phyloP scores from a whole-genome alignment of 2,888 invertebrate genomes.

The Drosophila atripex region DNA sequence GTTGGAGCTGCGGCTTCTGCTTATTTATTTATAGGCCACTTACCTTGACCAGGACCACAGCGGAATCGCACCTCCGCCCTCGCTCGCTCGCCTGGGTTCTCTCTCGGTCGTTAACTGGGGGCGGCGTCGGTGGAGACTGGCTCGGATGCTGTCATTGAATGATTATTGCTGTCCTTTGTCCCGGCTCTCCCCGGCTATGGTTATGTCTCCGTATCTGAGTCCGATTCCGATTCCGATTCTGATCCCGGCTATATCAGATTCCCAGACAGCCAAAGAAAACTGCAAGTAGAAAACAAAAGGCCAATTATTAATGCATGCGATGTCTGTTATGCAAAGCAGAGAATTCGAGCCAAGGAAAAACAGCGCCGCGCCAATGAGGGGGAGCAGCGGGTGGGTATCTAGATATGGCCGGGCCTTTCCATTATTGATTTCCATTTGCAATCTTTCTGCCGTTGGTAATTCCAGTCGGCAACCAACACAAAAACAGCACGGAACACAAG shows the following conservation, averaged over 20 bases:
- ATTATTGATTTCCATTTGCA: constrained; percentile 70
- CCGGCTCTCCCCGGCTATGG: constrained; percentile 1
- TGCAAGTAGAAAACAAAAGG: constrained; percentile 32
- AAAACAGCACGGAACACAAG: constrained; percentile 6
- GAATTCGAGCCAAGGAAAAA: constrained; percentile 33
- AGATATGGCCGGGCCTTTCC: constrained; percentile 52
- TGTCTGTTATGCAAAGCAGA: constrained; percentile 33
- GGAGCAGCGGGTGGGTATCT: background rate
- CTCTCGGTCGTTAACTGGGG: constrained; percentile 67
- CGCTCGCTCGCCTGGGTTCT: constrained; percentile 32
- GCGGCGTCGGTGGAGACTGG: constrained; percentile 24
- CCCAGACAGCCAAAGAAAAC: constrained; percentile 52
- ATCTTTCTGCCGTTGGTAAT: constrained; percentile 48
- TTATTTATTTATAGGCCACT: background rate
- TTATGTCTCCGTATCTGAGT: background rate
- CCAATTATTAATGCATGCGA: constrained; percentile 37
- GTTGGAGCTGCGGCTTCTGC: background rate
- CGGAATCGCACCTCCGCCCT: constrained; percentile 2
- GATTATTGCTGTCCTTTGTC: constrained; percentile 45
- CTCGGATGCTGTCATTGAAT: constrained; percentile 67
- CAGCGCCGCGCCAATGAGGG: constrained; percentile 3
- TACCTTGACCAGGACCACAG: constrained; percentile 40
- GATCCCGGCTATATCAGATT: constrained; percentile 55
- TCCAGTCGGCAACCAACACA: constrained; percentile 27
- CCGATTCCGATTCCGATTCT: constrained; percentile 9